A percentile compares a stretch with the other conserved stretches of the same genome.
Evolutionary conservation across 2,797 vertebrate genomes (phyloP).

Genomic region (Sebastes alutus): DNA sequence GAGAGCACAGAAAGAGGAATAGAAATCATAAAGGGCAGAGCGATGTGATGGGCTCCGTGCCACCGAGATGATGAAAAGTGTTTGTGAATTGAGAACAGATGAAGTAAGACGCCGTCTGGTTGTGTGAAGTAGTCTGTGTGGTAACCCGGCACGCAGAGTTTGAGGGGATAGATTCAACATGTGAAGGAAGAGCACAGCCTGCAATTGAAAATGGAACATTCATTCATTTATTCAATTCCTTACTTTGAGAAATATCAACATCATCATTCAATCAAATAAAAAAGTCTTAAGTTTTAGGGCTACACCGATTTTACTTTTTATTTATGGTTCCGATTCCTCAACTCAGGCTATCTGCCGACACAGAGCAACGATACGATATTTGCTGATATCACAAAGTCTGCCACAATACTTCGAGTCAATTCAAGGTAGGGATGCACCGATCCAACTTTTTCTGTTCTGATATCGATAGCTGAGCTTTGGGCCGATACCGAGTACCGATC

Average conservation of each 20-base stretch:
- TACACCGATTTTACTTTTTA: not conserved
- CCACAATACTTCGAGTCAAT: too few species aligned
- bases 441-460: too few species aligned
- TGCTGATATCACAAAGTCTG: too few species aligned
- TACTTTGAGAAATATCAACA: not conserved
- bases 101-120: not conserved
- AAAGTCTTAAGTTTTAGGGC: not conserved
- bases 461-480: too few species aligned
- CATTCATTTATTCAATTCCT: not conserved
- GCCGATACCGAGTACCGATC: too few species aligned
- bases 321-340: too few species aligned
- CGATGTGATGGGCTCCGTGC: not conserved
- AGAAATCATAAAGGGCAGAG: conserved; percentile 18
- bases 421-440: too few species aligned
- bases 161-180: not conserved
- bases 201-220: not conserved
- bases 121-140: conserved; percentile 3
- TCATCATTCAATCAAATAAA: not conserved
- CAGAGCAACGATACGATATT: too few species aligned
- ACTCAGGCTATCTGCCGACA: too few species aligned
- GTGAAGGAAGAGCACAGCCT: not conserved
- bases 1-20: conserved; percentile 42
- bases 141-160: not conserved
- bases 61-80: not conserved
- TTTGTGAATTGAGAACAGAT: conserved; percentile 5